phyloP scores from a whole-genome alignment of 2,888 invertebrate genomes.

The Poecilobothrus nobilitatus region DNA sequence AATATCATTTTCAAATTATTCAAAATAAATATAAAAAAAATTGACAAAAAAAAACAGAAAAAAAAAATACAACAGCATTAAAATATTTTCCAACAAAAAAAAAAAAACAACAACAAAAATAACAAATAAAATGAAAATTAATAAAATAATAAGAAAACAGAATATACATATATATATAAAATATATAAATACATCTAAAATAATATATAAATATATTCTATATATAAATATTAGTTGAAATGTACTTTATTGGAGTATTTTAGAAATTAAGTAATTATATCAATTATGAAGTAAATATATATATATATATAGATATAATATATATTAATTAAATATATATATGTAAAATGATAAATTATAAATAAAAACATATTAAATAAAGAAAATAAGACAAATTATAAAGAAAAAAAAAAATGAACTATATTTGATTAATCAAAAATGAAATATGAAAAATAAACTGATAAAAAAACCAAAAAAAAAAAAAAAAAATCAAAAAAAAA shows the following conservation, averaged over 20 bases:
- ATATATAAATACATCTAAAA: slow-evolving; percentile 13
- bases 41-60: too few relatives aligned
- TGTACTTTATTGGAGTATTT: slow-evolving; percentile 21
- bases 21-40: too few relatives aligned
- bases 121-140: slow-evolving; percentile 7
- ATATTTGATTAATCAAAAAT: slow-evolving; percentile 26
- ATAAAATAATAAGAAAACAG: not conserved
- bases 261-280: slow-evolving; percentile 23
- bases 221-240: slow-evolving; percentile 15
- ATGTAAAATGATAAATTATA: slow-evolving; percentile 27
- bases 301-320: slow-evolving; percentile 22
- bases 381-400: slow-evolving; percentile 16
- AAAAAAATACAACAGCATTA: not conserved
- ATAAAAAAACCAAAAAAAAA: slow-evolving; percentile 16
- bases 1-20: too few relatives aligned
- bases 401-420: slow-evolving; percentile 20
- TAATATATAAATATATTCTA: slow-evolving; percentile 16
- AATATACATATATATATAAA: slow-evolving; percentile 8
- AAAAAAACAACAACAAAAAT: not conserved
- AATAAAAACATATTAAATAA: slow-evolving; percentile 21
- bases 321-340: slow-evolving; percentile 30
- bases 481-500: slow-evolving; percentile 29
- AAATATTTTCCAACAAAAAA: slow-evolving; percentile 10
- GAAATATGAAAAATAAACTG: slow-evolving; percentile 20
- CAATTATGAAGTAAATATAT: slow-evolving; percentile 24